phyloP scores from a whole-genome alignment of 2,113 vertebrate species.

The Noturus placidus region DNA sequence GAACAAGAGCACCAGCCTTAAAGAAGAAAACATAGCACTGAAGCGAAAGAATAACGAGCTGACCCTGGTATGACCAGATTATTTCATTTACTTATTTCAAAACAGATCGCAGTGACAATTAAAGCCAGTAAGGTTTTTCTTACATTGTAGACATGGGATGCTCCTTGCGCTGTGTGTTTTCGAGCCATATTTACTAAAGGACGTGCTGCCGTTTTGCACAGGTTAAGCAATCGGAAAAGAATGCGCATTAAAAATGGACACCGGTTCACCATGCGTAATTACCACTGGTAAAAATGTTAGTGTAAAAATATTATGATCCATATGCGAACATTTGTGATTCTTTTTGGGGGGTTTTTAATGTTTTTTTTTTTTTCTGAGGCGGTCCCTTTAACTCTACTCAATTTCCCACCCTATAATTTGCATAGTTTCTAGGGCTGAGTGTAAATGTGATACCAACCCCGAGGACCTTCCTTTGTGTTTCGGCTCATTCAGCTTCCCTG shows the following conservation, averaged over 20 bases:
- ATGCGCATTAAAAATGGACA: not conserved
- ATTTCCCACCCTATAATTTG: not conserved
- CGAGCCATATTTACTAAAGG: not conserved
- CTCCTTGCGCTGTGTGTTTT: not conserved
- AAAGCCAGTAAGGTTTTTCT: not conserved
- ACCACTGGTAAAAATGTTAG: not conserved
- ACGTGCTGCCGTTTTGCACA: not conserved
- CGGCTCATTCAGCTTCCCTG: not conserved
- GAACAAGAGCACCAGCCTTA: conserved; percentile 80
- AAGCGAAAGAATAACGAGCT: conserved; percentile 87
- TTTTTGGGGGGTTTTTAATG: too few relatives aligned
- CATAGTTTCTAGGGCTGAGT: not conserved
- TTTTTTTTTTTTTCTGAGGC: not conserved
- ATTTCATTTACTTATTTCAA: not conserved
- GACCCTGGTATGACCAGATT: conserved; percentile 78
- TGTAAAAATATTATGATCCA: not conserved
- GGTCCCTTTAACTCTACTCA: not conserved
- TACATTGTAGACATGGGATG: not conserved
- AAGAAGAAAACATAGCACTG: conserved; percentile 81
- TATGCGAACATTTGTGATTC: too few relatives aligned
- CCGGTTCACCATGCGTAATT: not conserved
- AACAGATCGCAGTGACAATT: too few relatives aligned
- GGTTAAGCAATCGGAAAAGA: not conserved
- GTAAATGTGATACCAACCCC: conserved; percentile 8
- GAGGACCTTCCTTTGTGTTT: not conserved